Conservation (phyloP, 2,113 vertebrate species). For the Anser brachyrhynchus region DNA sequence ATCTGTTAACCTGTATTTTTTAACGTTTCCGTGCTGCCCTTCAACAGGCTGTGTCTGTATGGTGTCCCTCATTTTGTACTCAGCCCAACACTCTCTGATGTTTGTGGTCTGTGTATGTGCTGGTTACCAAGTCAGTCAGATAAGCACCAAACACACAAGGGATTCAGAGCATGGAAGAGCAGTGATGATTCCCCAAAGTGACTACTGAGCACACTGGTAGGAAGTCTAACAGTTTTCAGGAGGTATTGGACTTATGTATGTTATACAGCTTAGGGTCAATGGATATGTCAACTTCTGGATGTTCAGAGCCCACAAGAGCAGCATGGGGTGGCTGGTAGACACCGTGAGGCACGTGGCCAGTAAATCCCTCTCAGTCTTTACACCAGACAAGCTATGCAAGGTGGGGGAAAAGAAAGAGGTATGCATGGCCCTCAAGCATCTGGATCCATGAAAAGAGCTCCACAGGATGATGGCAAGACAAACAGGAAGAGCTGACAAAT, state of each 20-base stretch:
- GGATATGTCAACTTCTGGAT: background rate
- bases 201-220: background rate
- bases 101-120: background rate
- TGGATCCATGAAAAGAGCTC: background rate
- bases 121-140: background rate
- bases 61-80: background rate
- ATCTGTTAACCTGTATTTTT: background rate
- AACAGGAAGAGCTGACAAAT: background rate
- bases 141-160: background rate
- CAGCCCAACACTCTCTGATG: background rate
- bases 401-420: background rate
- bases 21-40: background rate
- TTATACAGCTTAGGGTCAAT: background rate
- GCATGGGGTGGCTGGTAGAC: background rate
- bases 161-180: background rate
- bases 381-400: background rate
- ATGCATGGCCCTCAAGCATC: background rate
- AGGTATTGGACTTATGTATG: background rate
- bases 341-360: accelerated
- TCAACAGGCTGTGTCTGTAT: background rate
- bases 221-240: background rate
- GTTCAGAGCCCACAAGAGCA: background rate
- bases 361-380: background rate
- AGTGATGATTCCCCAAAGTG: accelerated
- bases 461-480: background rate